Evolutionary conservation across 1,140 invertebrate genomes (phyloP).

Genomic region (Diabrotica undecimpunctata): DNA sequence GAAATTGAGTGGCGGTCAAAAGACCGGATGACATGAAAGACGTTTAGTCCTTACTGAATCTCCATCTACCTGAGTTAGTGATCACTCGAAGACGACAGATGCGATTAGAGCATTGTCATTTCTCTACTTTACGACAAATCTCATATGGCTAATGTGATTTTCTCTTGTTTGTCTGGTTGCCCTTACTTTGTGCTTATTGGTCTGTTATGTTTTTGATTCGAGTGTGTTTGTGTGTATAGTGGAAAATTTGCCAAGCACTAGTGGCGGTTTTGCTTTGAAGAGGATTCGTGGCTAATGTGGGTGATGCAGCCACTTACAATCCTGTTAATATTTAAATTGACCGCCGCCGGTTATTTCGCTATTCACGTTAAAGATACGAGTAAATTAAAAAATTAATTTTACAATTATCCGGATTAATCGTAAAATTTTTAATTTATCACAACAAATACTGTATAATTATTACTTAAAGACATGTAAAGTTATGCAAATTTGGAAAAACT

Average conservation of each 20-base stretch:
- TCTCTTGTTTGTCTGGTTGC: neutral
- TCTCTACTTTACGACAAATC: neutral
- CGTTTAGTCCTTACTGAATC: constrained; percentile 3
- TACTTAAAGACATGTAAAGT: no score
- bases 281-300: no score
- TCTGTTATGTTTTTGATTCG: neutral
- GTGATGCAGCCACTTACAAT: no score
- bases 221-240: neutral
- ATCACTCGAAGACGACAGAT: constrained; percentile 25
- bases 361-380: no score
- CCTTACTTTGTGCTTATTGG: neutral
- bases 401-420: no score
- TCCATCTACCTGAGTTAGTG: constrained; percentile 23
- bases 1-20: constrained; percentile 27
- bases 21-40: constrained; percentile 27
- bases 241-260: neutral
- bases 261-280: no score
- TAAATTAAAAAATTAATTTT: no score
- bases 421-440: no score
- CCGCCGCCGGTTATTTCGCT: no score
- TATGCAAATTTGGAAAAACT: no score
- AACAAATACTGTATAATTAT: no score
- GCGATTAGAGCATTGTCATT: constrained; percentile 27
- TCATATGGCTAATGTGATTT: constrained; percentile 13
- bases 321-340: no score